Conservation (phyloP, 2,797 vertebrate species). For the Syngnathus rostellatus region DNA sequence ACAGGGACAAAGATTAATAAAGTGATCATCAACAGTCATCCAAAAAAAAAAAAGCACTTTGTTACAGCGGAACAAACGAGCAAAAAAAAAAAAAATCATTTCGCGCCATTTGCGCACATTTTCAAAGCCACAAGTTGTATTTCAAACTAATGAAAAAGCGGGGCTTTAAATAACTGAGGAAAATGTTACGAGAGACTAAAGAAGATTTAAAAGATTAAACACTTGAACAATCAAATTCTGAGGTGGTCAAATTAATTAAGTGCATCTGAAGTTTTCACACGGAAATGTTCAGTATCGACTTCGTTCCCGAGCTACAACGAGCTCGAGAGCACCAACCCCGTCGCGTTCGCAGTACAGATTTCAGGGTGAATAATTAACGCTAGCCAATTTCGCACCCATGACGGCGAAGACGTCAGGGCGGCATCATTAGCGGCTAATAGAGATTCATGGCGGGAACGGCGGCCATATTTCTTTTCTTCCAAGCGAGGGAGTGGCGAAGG, state of each 20-base stretch:
- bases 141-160: no score
- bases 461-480: conserved; percentile 38
- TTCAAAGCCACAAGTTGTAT: neutral
- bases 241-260: no score
- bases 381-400: conserved; percentile 68
- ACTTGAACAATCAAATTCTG: no score
- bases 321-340: conserved; percentile 11
- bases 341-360: conserved; percentile 60
- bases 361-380: conserved; percentile 71
- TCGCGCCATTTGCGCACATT: neutral
- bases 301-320: conserved; percentile 13
- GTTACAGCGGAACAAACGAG: neutral
- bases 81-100: neutral
- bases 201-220: no score
- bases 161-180: no score
- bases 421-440: conserved; percentile 72
- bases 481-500: conserved; percentile 39
- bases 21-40: conserved; percentile 24
- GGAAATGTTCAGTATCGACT: neutral
- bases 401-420: conserved; percentile 66
- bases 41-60: neutral
- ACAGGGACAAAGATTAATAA: conserved; percentile 58
- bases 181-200: no score
- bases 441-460: conserved; percentile 67
- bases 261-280: no score